These are phyloP conservation scores for Diorhabda carinulata DNA, from an alignment of 1,140 invertebrate species.

Conservation along the genomic window DNA sequence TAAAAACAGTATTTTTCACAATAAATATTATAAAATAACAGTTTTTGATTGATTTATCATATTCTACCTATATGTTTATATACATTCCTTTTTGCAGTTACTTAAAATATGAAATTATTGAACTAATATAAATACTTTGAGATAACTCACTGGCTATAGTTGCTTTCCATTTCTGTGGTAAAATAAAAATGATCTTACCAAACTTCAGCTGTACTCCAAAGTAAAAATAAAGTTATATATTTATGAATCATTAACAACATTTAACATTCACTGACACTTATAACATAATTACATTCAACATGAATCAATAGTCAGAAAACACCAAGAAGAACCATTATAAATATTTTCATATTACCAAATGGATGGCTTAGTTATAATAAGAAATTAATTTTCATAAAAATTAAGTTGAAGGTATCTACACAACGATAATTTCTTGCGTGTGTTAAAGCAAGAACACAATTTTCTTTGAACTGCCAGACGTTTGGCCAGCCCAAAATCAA, in stretches of 20 bases:
- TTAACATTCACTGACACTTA: slow-evolving; percentile 15
- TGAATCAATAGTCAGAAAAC: slow-evolving; percentile 23
- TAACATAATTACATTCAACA: slow-evolving; percentile 11
- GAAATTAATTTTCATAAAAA: neutral
- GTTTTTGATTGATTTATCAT: too few relatives aligned
- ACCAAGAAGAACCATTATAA: slow-evolving; percentile 4
- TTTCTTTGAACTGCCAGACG: slow-evolving; percentile 23
- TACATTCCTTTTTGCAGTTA: too few relatives aligned
- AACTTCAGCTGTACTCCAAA: too few relatives aligned
- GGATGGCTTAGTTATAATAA: neutral
- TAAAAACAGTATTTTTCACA: too few relatives aligned
- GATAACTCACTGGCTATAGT: too few relatives aligned
- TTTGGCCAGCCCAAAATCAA: slow-evolving; percentile 41
- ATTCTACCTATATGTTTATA: too few relatives aligned
- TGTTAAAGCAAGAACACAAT: slow-evolving; percentile 18
- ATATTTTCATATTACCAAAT: neutral
- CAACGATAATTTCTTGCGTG: slow-evolving; percentile 11
- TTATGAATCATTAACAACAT: neutral
- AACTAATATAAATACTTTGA: too few relatives aligned
- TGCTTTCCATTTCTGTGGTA: too few relatives aligned
- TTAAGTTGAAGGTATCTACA: slow-evolving; percentile 18
- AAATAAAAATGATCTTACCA: too few relatives aligned
- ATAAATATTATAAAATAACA: too few relatives aligned
- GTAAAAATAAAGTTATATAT: too few relatives aligned
- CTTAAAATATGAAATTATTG: too few relatives aligned